Base-by-base conservation (phyloP, 2,888 invertebrate species). In the Eutolmus rufibarbis region DNA sequence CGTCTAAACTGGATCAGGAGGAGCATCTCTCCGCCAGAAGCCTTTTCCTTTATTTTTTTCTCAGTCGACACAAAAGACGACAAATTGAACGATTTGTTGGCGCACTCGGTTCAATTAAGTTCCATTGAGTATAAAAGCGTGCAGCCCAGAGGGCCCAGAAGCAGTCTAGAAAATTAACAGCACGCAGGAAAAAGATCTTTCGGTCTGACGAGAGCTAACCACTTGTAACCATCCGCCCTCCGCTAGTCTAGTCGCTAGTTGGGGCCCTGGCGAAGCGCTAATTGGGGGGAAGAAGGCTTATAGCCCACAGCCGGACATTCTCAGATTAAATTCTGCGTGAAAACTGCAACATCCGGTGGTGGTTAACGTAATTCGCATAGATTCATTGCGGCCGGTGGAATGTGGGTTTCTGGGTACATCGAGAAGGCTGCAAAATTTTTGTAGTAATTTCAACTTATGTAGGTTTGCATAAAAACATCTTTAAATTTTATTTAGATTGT, bases 41-140 rank as follows among this genome's bases (percentile, higher is more conserved):
- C 8, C n/a, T 37, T 51, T 66, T 37, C 19, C 5, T 84, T 34
- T 37, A 5, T 66, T 16, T 46, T 4, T 46, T 46, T 16, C 43
- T 37, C 66, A 31, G 14, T 84, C 28, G 28, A 19, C 37, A 84
- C 16, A 66, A 66, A 84, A 84, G 57, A 66, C 56, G 82, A 84
- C 82, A 84, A 84, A 84, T 84, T 84, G 82, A 37, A 84, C 82
- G 66, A 84, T 84, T 84, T 84, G 82, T 84, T 84, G 66, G 37
- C 56, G 82, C 66, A 84, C 82, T 66, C 82, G 31, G 40, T 66
- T 84, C 82, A 84, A 84, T 84, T 84, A 46, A 84, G 57, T 57
- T 66, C 40, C 12, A 84, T 84, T 84, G 57, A 84, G 40, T 84
- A 40, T 40, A 40, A 84, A 28, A 79, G 66, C 66, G 66, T 23